Conservation (phyloP, 35 echinoderm and acorn worm genomes). For the Hemicentrotus pulcherrimus region DNA sequence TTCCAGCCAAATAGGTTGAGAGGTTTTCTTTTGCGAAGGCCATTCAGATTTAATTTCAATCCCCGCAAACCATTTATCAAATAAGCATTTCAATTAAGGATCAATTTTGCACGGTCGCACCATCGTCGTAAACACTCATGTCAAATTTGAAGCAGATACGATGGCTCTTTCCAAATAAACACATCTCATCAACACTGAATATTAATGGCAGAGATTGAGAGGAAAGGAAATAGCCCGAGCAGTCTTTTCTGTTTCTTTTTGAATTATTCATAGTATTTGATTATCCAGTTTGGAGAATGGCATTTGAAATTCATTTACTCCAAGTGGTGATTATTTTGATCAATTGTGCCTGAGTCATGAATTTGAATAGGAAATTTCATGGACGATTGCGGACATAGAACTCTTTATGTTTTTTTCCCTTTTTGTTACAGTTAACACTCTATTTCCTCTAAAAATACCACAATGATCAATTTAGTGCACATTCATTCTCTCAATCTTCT, state of each 20-base stretch:
- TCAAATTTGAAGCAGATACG: not conserved
- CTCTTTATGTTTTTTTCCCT: too few relatives aligned
- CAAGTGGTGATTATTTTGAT: not conserved
- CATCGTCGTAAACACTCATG: not conserved
- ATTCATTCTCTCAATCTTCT: too few relatives aligned
- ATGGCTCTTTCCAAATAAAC: not conserved
- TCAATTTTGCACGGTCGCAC: not conserved
- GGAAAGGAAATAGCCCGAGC: not conserved
- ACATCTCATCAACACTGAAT: slow-evolving; percentile 11
- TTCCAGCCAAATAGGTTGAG: not conserved
- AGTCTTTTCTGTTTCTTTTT: not conserved
- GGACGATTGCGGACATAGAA: not conserved
- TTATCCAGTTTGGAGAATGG: not conserved
- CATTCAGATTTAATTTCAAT: slow-evolving; percentile 20
- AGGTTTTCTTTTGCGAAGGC: not conserved
- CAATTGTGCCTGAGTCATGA: not conserved
- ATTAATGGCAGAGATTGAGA: not conserved
- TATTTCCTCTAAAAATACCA: too few relatives aligned
- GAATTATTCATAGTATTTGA: slow-evolving; percentile 15
- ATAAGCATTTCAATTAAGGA: slow-evolving; percentile 13
- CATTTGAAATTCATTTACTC: slow-evolving; percentile 12
- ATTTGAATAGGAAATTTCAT: not conserved
- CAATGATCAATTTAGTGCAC: too few relatives aligned
- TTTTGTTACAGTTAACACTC: too few relatives aligned
- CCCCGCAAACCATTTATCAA: slow-evolving; percentile 9